Evolutionary conservation across 2,888 invertebrate genomes (phyloP).

Genomic region (Stenodera caucasica): DNA sequence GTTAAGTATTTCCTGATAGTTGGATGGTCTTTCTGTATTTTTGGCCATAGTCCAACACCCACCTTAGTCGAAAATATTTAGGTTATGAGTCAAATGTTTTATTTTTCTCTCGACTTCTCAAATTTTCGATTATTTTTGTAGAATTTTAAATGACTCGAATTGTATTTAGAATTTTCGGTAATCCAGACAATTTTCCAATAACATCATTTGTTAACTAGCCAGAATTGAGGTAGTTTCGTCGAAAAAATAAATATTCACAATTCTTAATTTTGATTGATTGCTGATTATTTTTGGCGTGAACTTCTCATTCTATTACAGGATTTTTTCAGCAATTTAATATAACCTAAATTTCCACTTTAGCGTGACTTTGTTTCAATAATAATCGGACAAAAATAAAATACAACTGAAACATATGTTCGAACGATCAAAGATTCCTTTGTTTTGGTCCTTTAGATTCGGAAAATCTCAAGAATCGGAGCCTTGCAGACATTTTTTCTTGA

Average conservation of each 20-base stretch:
- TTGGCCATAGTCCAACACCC: constrained; percentile 41
- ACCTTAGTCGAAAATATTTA: constrained; percentile 42
- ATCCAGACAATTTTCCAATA: no score
- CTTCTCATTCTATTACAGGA: no score
- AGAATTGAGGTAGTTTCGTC: no score
- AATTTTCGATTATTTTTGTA: constrained; percentile 2
- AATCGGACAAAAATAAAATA: constrained; percentile 3
- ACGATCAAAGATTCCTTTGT: not conserved
- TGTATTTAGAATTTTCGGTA: no score
- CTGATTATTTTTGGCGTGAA: not conserved
- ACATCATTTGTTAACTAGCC: not conserved
- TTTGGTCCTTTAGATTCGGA: not conserved
- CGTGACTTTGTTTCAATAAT: not conserved
- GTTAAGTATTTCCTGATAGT: constrained; percentile 32
- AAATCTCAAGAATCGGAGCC: no score
- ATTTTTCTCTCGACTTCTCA: constrained; percentile 2
- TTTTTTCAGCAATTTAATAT: not conserved
- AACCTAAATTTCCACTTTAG: constrained; percentile 1
- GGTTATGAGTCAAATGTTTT: constrained; percentile 43
- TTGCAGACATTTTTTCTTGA: no score
- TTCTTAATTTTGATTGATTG: not conserved
- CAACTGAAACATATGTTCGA: not conserved
- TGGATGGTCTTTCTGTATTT: constrained; percentile 26
- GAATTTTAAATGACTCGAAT: no score
- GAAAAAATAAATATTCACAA: no score